A percentile compares a stretch with the other conserved stretches of the same genome.
Conservation (phyloP, 2,888 invertebrate species). For the Formica aserva region DNA sequence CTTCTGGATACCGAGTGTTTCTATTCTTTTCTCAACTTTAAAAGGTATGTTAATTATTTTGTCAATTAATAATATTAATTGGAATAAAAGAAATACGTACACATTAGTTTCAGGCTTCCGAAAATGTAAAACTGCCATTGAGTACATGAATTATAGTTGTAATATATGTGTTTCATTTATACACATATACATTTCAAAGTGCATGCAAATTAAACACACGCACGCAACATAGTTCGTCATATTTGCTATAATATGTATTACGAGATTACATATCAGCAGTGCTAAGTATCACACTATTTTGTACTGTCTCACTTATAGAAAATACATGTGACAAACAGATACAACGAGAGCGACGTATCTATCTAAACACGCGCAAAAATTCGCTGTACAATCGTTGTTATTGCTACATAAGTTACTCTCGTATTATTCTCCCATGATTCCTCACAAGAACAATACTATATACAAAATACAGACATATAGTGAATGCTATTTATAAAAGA, state of each 20-base stretch:
- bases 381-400: slow-evolving; percentile 3
- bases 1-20: not conserved
- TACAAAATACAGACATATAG: slow-evolving; percentile 3
- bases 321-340: slow-evolving; percentile 13
- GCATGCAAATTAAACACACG: not conserved
- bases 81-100: not conserved
- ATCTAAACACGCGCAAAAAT: slow-evolving; percentile 34
- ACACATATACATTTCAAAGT: not conserved
- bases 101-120: not conserved
- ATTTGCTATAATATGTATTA: not conserved
- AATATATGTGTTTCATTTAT: not conserved
- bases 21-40: not conserved
- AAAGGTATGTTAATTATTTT: not conserved
- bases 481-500: slow-evolving; percentile 41
- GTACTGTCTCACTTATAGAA: slow-evolving; percentile 31
- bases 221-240: not conserved
- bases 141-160: not conserved
- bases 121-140: not conserved
- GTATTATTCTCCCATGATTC: not conserved
- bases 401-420: slow-evolving; percentile 14
- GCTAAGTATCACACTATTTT: slow-evolving; percentile 31
- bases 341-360: not conserved
- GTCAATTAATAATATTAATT: not conserved
- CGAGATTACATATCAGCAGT: slow-evolving; percentile 7
- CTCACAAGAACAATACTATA: slow-evolving; percentile 24